phyloP scores from a whole-genome alignment of 1,140 invertebrate genomes.

The Plutomurus gul region DNA sequence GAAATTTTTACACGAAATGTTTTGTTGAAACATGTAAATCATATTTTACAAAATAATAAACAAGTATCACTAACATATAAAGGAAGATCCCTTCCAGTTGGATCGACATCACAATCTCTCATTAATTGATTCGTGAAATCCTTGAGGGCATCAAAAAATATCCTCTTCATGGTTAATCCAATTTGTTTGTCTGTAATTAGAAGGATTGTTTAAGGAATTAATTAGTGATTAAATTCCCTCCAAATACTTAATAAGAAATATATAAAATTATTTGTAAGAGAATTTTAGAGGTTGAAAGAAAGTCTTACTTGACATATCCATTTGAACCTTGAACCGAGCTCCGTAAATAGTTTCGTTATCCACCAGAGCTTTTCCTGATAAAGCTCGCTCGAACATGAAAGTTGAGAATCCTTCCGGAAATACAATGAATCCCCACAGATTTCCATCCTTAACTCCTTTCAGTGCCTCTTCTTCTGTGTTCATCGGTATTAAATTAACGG shows the following conservation, averaged over 20 bases:
- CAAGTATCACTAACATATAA: background rate
- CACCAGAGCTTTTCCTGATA: slow-evolving; percentile 49
- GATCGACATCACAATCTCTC: slow-evolving; percentile 6
- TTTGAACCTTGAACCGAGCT: slow-evolving; percentile 56
- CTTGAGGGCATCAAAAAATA: slow-evolving; percentile 3
- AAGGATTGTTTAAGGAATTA: too few species aligned
- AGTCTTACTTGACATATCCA: slow-evolving; percentile 43
- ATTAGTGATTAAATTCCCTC: too few species aligned
- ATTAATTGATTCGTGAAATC: slow-evolving; percentile 13
- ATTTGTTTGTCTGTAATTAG: background rate
- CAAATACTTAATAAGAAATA: too few species aligned
- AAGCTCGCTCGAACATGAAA: slow-evolving; percentile 55
- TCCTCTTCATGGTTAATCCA: slow-evolving; percentile 19
- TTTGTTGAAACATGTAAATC: background rate
- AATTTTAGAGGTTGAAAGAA: background rate
- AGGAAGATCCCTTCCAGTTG: slow-evolving; percentile 38
- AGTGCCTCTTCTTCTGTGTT: slow-evolving; percentile 54
- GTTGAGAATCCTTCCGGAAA: slow-evolving; percentile 59
- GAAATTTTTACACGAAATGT: slow-evolving; percentile 34
- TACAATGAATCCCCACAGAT: slow-evolving; percentile 60
- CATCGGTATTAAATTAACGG: background rate
- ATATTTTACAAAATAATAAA: background rate
- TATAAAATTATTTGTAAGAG: background rate
- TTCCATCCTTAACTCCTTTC: slow-evolving; percentile 56
- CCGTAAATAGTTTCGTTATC: slow-evolving; percentile 57